phyloP scores from a whole-genome alignment of 2,113 vertebrate genomes.

The Anoura caudifer region DNA sequence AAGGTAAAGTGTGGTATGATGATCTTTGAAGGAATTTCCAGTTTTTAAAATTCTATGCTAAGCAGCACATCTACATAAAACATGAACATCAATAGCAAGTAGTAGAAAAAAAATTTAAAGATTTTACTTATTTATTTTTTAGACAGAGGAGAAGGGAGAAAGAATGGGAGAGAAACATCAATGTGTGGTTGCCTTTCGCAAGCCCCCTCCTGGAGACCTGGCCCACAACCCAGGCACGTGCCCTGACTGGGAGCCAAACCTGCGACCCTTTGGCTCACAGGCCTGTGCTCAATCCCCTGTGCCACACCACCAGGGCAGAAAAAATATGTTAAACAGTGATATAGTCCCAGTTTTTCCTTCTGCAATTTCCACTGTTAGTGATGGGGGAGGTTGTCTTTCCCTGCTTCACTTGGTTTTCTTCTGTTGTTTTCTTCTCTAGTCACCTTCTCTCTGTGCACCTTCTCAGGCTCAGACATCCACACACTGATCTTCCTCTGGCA shows the following conservation, averaged over 20 bases:
- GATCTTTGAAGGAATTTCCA: not conserved
- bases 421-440: not conserved
- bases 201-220: too few species aligned
- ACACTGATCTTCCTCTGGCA: not conserved
- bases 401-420: not conserved
- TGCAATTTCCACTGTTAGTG: not conserved
- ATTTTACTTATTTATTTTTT: too few species aligned
- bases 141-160: too few species aligned
- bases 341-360: not conserved
- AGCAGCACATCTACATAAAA: not conserved
- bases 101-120: not conserved
- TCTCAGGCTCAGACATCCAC: not conserved
- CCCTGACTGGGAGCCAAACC: too few species aligned
- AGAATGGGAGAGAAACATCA: too few species aligned
- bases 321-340: not conserved
- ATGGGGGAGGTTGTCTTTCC: not conserved
- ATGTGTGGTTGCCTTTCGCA: too few species aligned
- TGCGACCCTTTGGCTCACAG: too few species aligned
- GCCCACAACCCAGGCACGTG: too few species aligned
- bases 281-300: too few species aligned
- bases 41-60: not conserved
- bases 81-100: not conserved
- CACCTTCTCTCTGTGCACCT: not conserved
- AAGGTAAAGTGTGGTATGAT: not conserved
- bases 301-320: too few species aligned